phyloP scores from a whole-genome alignment of 2,113 vertebrate genomes.

The Tretioscincus oriximinensis region DNA sequence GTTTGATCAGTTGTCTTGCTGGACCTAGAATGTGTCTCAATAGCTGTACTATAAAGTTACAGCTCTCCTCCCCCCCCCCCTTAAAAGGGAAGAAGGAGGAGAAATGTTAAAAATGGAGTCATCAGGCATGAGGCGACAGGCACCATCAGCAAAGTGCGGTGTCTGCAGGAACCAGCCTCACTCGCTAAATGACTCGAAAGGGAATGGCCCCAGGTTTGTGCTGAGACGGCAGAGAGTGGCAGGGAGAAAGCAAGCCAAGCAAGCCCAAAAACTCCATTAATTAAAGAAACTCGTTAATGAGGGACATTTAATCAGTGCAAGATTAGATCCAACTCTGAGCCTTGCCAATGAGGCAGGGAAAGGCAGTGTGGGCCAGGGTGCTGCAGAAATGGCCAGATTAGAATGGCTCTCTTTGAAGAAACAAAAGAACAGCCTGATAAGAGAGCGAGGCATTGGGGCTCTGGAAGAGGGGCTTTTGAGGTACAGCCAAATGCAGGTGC shows the following conservation, averaged over 20 bases:
- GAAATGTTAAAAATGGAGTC: constrained; percentile 61
- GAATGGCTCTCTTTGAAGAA: not conserved
- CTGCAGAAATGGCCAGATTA: constrained; percentile 7
- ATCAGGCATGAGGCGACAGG: constrained; percentile 67
- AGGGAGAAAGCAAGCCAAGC: constrained; percentile 72
- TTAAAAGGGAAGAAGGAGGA: constrained; percentile 48
- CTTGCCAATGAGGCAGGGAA: constrained; percentile 37
- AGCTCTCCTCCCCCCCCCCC: constrained; percentile 5
- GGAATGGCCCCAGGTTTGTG: constrained; percentile 73
- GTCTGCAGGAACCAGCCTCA: constrained; percentile 71
- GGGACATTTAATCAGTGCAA: constrained; percentile 78
- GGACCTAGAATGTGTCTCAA: not conserved
- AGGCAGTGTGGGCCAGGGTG: constrained; percentile 8
- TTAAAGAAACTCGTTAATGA: constrained; percentile 80
- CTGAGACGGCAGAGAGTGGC: constrained; percentile 76
- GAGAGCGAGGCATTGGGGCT: not conserved
- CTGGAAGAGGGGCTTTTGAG: not conserved
- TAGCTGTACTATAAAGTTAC: constrained; percentile 3
- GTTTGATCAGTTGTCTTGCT: not conserved
- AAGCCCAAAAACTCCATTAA: constrained; percentile 79
- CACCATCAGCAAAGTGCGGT: constrained; percentile 69
- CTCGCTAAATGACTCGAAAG: constrained; percentile 66
- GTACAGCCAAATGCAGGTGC: not conserved
- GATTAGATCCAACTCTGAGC: constrained; percentile 62
- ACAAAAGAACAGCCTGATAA: not conserved